Evolutionary conservation across 2,113 vertebrate genomes (phyloP).

Genomic region (Passer montanus): DNA sequence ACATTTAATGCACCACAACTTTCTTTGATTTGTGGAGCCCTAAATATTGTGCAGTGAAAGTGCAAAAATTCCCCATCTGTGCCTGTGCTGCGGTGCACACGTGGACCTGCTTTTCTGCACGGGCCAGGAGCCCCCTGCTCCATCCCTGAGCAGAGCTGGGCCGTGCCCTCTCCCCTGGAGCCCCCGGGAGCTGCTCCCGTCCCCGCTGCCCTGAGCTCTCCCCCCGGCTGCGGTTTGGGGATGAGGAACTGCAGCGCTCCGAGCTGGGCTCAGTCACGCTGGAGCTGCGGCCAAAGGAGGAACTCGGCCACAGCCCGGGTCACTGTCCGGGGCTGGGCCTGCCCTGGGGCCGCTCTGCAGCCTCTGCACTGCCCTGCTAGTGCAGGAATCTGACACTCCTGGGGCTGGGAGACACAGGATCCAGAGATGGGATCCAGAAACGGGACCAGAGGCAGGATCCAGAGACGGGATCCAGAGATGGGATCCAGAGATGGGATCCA

Average conservation of each 20-base stretch:
- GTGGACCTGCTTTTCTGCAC: neutral
- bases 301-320: constrained; percentile 13
- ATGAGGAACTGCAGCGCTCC: constrained; percentile 8
- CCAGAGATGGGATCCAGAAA: neutral
- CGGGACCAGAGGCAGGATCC: too few species aligned
- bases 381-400: neutral
- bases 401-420: rapidly evolving
- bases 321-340: neutral
- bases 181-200: neutral
- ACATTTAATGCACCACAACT: neutral
- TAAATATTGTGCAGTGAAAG: neutral
- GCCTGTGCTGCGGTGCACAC: neutral
- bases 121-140: neutral
- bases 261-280: neutral
- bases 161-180: neutral
- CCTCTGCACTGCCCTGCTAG: neutral
- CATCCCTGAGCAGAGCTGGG: neutral
- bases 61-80: neutral
- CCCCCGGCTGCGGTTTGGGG: neutral
- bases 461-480: too few species aligned
- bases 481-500: too few species aligned
- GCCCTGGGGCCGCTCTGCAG: neutral
- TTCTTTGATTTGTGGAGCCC: constrained; percentile 32
- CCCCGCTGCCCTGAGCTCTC: neutral
- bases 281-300: constrained; percentile 27